Conservation (phyloP, 2,888 invertebrate genomes). For the Drosophila buzzatii region DNA sequence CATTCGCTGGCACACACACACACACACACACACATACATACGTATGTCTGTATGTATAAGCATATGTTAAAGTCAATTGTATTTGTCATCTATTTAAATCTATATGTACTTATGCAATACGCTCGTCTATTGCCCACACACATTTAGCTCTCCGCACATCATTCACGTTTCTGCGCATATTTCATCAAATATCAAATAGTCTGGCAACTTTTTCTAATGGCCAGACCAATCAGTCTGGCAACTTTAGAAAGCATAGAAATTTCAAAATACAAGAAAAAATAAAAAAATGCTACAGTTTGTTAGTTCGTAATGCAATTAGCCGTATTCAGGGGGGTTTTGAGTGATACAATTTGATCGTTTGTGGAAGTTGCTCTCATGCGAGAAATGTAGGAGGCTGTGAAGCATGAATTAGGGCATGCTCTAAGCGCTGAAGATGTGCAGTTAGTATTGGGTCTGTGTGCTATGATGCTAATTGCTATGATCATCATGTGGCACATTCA, state of each 20-base stretch:
- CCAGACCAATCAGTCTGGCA: slow-evolving; percentile 13
- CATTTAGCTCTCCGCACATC: background rate
- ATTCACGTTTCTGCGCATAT: slow-evolving; percentile 6
- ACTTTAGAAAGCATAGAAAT: slow-evolving; percentile 2
- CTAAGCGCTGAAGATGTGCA: no score
- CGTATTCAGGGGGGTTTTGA: background rate
- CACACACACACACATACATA: background rate
- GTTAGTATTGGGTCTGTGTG: no score
- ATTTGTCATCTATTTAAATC: background rate
- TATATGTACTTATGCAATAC: slow-evolving; percentile 7
- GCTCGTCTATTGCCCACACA: background rate
- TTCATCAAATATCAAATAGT: slow-evolving; percentile 3
- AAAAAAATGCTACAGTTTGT: background rate
- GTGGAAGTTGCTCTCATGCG: no score
- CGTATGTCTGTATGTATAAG: background rate
- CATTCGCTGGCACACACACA: slow-evolving; percentile 15
- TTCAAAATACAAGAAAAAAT: background rate
- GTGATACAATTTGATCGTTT: background rate
- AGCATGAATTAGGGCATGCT: no score
- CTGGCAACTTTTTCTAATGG: slow-evolving; percentile 8
- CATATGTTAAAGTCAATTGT: slow-evolving; percentile 9
- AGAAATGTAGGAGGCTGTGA: no score
- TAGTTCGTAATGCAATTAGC: slow-evolving; percentile 2
- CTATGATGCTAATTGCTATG: no score
- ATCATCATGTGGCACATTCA: no score